Percentiles rank a stretch among this genome's conserved stretches.
Evolutionary conservation across 2,888 invertebrate genomes (phyloP).

Genomic region (Andrena minutula): DNA sequence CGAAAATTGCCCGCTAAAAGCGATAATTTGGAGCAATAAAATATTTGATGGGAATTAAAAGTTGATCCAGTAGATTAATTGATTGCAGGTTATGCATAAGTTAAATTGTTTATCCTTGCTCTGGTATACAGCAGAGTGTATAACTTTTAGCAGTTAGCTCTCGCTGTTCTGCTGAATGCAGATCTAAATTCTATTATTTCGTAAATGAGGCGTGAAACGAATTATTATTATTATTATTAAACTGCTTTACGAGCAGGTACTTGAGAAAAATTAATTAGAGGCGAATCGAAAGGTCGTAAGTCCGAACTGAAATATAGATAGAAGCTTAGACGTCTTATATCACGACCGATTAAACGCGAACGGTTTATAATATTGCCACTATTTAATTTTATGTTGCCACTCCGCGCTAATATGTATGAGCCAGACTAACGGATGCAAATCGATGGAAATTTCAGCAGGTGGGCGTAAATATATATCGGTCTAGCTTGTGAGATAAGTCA

Average conservation of each 20-base stretch:
- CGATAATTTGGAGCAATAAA: neutral
- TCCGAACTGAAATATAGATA: neutral
- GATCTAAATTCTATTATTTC: too few relatives aligned
- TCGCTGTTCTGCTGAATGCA: too few relatives aligned
- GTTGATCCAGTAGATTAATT: neutral
- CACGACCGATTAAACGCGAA: constrained; percentile 14
- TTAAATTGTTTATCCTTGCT: too few relatives aligned
- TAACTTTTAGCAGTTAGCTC: too few relatives aligned
- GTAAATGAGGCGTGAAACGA: too few relatives aligned
- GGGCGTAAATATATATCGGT: constrained; percentile 46
- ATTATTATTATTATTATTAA: too few relatives aligned
- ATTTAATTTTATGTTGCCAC: constrained; percentile 25
- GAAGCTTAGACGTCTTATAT: constrained; percentile 11
- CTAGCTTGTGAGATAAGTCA: constrained; percentile 43
- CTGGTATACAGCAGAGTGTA: too few relatives aligned
- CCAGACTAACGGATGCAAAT: constrained; percentile 22
- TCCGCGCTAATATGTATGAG: constrained; percentile 6
- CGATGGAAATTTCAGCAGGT: constrained; percentile 32
- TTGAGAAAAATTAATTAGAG: too few relatives aligned
- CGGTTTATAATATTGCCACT: constrained; percentile 27
- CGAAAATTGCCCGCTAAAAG: constrained; percentile 1
- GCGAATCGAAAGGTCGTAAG: too few relatives aligned
- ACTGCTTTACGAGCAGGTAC: too few relatives aligned
- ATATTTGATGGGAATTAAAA: neutral
- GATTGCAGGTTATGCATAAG: neutral